Evolutionary conservation across 2,797 vertebrate genomes (phyloP).

Genomic region (Caiman crocodilus): DNA sequence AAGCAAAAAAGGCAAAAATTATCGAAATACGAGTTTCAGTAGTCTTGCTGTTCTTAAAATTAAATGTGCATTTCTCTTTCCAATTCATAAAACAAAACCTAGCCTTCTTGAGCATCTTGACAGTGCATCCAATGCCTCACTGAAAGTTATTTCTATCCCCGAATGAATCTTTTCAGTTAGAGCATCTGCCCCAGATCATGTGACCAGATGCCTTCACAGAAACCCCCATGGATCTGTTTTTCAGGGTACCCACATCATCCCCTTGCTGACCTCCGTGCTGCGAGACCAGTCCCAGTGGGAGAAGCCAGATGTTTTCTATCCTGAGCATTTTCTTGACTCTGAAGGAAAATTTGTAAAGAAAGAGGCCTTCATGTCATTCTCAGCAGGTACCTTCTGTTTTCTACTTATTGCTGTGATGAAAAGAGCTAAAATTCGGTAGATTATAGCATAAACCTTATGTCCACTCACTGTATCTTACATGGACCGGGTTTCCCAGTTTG

Average conservation of each 20-base stretch:
- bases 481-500: background rate
- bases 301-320: conserved; percentile 77
- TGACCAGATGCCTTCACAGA: background rate
- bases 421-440: background rate
- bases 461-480: background rate
- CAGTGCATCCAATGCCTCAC: too few relatives aligned
- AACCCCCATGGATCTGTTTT: background rate
- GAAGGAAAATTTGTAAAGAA: conserved; percentile 71
- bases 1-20: too few relatives aligned
- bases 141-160: too few relatives aligned
- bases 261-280: conserved; percentile 76
- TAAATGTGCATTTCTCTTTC: too few relatives aligned
- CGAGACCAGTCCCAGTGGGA: conserved; percentile 72
- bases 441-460: background rate
- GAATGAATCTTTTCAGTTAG: too few relatives aligned
- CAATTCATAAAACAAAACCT: too few relatives aligned
- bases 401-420: background rate
- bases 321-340: conserved; percentile 77
- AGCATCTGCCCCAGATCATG: too few relatives aligned
- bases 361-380: conserved; percentile 78
- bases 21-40: too few relatives aligned
- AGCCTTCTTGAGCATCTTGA: too few relatives aligned
- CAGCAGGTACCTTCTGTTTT: conserved; percentile 48
- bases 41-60: too few relatives aligned
- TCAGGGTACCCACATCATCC: conserved; percentile 74